Base-by-base conservation (phyloP, 2,888 invertebrate species). In the Coenonympha glycerion region DNA sequence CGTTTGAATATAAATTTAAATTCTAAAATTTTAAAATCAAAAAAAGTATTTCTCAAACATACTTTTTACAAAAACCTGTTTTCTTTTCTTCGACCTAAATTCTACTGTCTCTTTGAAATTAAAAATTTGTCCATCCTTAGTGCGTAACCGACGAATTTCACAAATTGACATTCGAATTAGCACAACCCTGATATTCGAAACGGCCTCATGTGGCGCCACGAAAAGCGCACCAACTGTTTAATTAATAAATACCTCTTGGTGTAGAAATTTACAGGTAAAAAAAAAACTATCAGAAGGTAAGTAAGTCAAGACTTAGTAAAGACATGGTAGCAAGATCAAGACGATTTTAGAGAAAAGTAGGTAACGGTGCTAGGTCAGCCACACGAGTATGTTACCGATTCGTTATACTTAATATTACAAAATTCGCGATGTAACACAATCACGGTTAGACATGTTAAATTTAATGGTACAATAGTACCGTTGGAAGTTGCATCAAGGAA, bases 141-240 rank as follows among this genome's bases (percentile, higher is more conserved):
- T 63, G 61, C 66, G 71, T 70, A 73, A 76, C 68, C 65, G 68
- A 77, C n/a, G n/a, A n/a, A n/a, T n/a, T n/a, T n/a, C n/a, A n/a
- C n/a, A n/a, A n/a, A n/a, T n/a, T n/a, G n/a, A n/a, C n/a, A n/a
- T n/a, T n/a, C n/a, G n/a, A n/a, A n/a, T n/a, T n/a, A n/a, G n/a
- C n/a, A n/a, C n/a, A n/a, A n/a, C n/a, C 72, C 68, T 56, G 68
- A n/a, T n/a, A n/a, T 65, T 68, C 68, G 73, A 73, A 69, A 68
- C 65, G 48, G 53, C 56, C 52, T 55, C 49, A 45, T 11, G 39
- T 31, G 46, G 56, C 48, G 47, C 46, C 50, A 52, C 21, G 46
- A 40, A 22, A 8, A 47, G 50, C 52, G 41, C 21, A 22, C 19
- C 8, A 26, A 8, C 6, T 9, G 24, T 26, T 9, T 9, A 9